These are phyloP conservation scores for Lycaon pictus DNA, from an alignment of 2,113 vertebrate genomes.

Conservation along the genomic window DNA sequence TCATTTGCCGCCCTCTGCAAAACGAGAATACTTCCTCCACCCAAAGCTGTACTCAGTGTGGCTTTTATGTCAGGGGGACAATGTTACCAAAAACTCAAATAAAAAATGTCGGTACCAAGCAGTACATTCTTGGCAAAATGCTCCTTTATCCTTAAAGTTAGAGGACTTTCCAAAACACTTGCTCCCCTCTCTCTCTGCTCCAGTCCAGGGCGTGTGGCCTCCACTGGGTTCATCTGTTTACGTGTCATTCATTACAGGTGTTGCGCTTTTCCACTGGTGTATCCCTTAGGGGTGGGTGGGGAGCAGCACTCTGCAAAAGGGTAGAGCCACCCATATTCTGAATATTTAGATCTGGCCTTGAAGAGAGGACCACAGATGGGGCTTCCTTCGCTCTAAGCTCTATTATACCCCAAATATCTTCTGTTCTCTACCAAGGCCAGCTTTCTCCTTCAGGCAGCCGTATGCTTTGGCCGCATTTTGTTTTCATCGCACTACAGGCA, in stretches of 20 bases:
- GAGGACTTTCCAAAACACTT: neutral
- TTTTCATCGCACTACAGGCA: constrained; percentile 24
- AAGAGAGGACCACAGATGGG: neutral
- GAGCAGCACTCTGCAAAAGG: neutral
- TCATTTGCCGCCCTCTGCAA: neutral
- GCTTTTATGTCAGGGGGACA: neutral
- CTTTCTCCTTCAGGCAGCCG: constrained; percentile 26
- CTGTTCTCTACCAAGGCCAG: neutral
- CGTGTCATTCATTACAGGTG: neutral
- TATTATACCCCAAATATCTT: constrained; percentile 29
- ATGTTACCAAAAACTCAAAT: neutral
- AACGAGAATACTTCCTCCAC: neutral
- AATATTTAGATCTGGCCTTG: constrained; percentile 11
- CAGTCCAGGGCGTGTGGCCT: neutral
- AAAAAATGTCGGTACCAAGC: neutral
- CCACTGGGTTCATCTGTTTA: neutral
- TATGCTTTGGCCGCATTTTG: constrained; percentile 30
- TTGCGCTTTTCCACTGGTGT: neutral
- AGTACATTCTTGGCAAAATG: neutral
- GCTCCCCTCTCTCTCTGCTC: neutral
- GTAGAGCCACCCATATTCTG: neutral
- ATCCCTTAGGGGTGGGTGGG: neutral
- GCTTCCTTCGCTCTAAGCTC: neutral
- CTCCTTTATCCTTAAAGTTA: neutral
- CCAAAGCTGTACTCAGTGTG: neutral